phyloP scores from a whole-genome alignment of 1,140 invertebrate species.

The Metopolophium dirhodum region DNA sequence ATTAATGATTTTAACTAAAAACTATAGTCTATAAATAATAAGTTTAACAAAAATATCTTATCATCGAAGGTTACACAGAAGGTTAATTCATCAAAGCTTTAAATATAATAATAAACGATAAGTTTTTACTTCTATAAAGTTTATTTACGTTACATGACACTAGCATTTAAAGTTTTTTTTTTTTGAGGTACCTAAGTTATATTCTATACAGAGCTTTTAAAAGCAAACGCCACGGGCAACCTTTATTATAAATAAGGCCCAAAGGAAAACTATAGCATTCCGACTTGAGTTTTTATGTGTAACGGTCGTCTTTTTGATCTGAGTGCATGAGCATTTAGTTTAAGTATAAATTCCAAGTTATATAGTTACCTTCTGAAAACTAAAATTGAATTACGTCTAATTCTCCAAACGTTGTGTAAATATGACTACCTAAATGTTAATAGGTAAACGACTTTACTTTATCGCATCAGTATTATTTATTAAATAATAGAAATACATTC shows the following conservation, averaged over 20 bases:
- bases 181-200: background rate
- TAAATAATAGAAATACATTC: background rate
- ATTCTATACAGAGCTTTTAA: background rate
- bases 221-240: background rate
- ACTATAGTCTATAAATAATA: background rate
- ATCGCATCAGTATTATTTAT: background rate
- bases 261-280: background rate
- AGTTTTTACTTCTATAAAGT: background rate
- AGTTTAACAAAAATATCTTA: background rate
- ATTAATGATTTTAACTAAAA: background rate
- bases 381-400: background rate
- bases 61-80: background rate
- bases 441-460: background rate
- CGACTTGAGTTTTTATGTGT: background rate
- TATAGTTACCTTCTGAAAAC: background rate
- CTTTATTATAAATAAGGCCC: background rate
- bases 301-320: background rate
- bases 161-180: constrained; percentile 3
- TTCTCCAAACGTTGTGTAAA: background rate
- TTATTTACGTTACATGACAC: background rate
- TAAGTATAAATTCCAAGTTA: background rate
- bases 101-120: background rate
- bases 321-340: background rate
- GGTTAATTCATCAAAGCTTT: background rate
- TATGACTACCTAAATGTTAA: background rate